Base-by-base conservation (phyloP, 1,140 invertebrate genomes). In the Drosophila sp. region DNA sequence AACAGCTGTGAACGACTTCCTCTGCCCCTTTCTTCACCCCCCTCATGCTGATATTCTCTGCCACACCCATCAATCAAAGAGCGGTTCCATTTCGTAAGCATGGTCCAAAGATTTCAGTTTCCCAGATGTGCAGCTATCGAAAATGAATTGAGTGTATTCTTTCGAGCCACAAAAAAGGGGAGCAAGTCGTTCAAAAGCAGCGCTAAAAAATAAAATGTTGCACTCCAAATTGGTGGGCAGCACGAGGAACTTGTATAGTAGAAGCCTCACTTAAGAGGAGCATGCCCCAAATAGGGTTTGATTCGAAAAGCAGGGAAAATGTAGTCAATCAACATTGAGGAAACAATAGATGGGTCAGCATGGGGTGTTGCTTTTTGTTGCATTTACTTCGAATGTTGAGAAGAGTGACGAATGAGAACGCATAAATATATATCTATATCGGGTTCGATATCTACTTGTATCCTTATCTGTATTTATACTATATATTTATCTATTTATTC, bases 31-130 rank as follows among this genome's bases (percentile, higher is more conserved):
- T 9, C 18, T 9, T 25, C 25, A 11, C 18, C 43, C 18, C 43
- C 18, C 13, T 51, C 6, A 14, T 64, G 32, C 41, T 14, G 43
- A 13, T 32, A 5, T 34, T 32, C 45, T 58, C 67, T 50, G 41
- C 64, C 7, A n/a, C 43, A 57, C 7, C 45, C 69, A 72, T 72
- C 69, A 72, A 72, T 72, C 69, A 72, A 58, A 27, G 36, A 51
- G 69, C 61, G 27, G 41, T 34, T 63, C 32, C 51, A 64, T 34
- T 51, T 51, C n/a, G n/a, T 9, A 9, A 32, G 11, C 25, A 14
- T 21, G 45, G 43, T 48, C 51, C 45, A 43, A 50, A 46, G 46
- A 65, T 57, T 72, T 46, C 69, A 66, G 50, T 65, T 29, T 18
- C 41, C 43, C 43, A 50, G 34, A 41, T 50, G 16, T 58, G 62